Evolutionary conservation across 2,888 invertebrate species (phyloP).

Genomic region (Caenorhabditis angaria): DNA sequence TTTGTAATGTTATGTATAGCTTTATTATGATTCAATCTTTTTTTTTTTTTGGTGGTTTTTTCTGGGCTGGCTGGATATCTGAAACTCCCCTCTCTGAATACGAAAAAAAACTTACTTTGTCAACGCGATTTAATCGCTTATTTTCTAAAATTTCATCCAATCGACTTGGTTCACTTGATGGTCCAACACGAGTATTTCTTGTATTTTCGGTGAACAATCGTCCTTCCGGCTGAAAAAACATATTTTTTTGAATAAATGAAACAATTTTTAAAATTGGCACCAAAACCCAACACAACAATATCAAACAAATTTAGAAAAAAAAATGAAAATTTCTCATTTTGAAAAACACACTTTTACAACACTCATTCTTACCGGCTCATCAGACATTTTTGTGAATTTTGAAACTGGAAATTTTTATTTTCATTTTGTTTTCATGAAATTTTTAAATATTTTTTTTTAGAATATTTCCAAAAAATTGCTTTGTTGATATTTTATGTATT

Average conservation of each 20-base stretch:
- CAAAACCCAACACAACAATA: background rate
- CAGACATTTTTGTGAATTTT: background rate
- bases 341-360: conserved; percentile 24
- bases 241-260: background rate
- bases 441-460: background rate
- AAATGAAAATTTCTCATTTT: no score
- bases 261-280: background rate
- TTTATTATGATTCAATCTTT: background rate
- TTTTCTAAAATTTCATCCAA: conserved; percentile 55
- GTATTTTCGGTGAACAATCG: conserved; percentile 54
- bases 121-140: conserved; percentile 42
- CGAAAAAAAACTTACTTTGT: conserved; percentile 44
- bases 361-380: conserved; percentile 22
- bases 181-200: conserved; percentile 35
- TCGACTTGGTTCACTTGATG: conserved; percentile 43
- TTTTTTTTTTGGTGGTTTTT: background rate
- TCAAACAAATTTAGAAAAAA: no score
- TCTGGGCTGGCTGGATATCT: background rate
- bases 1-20: background rate
- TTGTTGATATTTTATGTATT: no score
- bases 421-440: background rate
- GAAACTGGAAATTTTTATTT: background rate
- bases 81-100: no score
- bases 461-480: background rate
- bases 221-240: conserved; percentile 44